Evolutionary conservation across 2,888 invertebrate genomes (phyloP).

Genomic region (Macrosiphum euphorbiae): DNA sequence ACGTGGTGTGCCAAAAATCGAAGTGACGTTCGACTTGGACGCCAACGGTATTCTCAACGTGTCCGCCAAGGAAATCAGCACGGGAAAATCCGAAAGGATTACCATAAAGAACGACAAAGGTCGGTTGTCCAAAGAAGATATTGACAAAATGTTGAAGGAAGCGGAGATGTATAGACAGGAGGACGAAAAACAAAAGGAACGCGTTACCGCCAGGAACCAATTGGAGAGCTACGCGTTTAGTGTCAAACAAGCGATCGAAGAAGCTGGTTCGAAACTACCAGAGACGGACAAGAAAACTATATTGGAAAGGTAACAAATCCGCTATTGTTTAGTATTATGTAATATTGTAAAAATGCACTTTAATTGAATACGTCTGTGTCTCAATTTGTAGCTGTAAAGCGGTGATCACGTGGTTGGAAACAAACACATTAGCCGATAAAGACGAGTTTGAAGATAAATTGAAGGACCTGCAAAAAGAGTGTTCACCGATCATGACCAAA

Average conservation of each 20-base stretch:
- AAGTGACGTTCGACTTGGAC: constrained; percentile 89
- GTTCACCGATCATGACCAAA: constrained; percentile 86
- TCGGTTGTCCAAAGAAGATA: constrained; percentile 83
- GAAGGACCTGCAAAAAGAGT: constrained; percentile 81
- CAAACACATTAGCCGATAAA: constrained; percentile 82
- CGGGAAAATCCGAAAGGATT: constrained; percentile 83
- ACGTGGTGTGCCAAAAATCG: constrained; percentile 82
- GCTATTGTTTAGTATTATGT: neutral
- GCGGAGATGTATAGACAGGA: constrained; percentile 82
- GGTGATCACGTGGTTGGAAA: constrained; percentile 85
- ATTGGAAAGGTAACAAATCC: constrained; percentile 57
- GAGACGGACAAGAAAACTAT: constrained; percentile 80
- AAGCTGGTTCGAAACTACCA: constrained; percentile 75
- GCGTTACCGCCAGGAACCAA: constrained; percentile 80
- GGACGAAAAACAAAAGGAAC: constrained; percentile 79
- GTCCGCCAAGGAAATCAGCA: constrained; percentile 74
- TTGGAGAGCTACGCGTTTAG: constrained; percentile 81
- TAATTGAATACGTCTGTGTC: too few species aligned
- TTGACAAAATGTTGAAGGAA: constrained; percentile 83
- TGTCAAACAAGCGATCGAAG: constrained; percentile 76
- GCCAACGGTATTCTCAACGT: constrained; percentile 89
- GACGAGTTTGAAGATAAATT: constrained; percentile 84
- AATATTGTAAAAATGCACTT: neutral
- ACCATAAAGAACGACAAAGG: constrained; percentile 88
- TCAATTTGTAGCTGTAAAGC: constrained; percentile 75